phyloP scores from a whole-genome alignment of 2,888 invertebrate genomes.

The Apantesis nais region DNA sequence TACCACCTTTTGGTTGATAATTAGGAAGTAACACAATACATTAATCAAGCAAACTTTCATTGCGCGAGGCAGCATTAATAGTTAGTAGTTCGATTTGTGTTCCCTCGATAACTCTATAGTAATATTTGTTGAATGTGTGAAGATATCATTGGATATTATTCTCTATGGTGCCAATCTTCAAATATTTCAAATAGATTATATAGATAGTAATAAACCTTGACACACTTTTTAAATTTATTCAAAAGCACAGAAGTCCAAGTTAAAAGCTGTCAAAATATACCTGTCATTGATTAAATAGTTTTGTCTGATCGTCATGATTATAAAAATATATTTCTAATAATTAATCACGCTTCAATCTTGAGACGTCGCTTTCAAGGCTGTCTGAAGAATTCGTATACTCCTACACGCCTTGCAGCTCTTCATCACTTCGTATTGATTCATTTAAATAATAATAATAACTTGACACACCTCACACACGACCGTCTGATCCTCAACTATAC shows the following conservation, averaged over 20 bases:
- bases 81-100: no score
- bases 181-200: neutral
- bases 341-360: conserved; percentile 12
- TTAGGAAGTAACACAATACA: no score
- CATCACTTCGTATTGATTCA: neutral
- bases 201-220: conserved; percentile 10
- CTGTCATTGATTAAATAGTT: conserved; percentile 29
- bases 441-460: neutral
- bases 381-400: conserved; percentile 21
- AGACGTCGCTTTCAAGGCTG: conserved; percentile 36
- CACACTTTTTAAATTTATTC: conserved; percentile 9
- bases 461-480: no score
- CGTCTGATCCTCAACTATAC: no score
- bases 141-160: no score
- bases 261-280: conserved; percentile 10
- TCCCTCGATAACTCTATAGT: no score
- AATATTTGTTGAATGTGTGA: no score
- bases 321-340: conserved; percentile 37
- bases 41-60: no score
- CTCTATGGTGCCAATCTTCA: neutral
- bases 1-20: no score
- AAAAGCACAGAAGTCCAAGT: neutral
- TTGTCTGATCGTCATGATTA: conserved; percentile 28
- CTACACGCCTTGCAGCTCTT: conserved; percentile 23
- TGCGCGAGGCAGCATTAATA: no score